phyloP scores from a whole-genome alignment of 2,113 vertebrate species.

The Amphiprion percula region DNA sequence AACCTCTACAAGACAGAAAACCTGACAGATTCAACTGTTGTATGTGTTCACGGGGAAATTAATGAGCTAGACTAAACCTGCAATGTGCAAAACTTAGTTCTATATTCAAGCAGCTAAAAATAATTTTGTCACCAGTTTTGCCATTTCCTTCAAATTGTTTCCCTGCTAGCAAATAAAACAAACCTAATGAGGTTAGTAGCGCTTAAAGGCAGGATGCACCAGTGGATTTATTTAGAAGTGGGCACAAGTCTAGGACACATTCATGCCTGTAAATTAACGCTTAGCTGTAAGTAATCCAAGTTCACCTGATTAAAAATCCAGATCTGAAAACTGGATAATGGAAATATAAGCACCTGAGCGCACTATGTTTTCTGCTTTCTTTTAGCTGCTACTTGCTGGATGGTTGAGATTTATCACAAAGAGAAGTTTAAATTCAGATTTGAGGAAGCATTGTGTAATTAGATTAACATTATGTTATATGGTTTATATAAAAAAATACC shows the following conservation, averaged over 20 bases:
- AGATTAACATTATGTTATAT: too few species aligned
- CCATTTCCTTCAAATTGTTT: too few species aligned
- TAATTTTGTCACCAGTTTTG: too few species aligned
- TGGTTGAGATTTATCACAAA: neutral
- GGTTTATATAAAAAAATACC: too few species aligned
- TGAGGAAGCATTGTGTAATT: too few species aligned
- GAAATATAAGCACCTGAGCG: constrained; percentile 1
- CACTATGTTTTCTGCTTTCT: neutral
- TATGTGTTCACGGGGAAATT: neutral
- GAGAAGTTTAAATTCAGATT: too few species aligned
- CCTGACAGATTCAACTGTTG: constrained; percentile 1
- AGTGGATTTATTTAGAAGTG: neutral
- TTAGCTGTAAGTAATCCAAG: constrained; percentile 34
- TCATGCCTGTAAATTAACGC: constrained; percentile 7
- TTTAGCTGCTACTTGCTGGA: neutral
- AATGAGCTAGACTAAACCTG: too few species aligned
- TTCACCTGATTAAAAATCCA: constrained; percentile 23
- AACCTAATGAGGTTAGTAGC: neutral
- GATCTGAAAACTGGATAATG: neutral
- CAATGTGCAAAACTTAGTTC: too few species aligned
- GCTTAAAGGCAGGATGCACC: neutral
- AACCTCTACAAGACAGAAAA: neutral
- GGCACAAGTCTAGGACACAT: neutral
- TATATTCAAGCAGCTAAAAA: too few species aligned
- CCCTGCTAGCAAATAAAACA: too few species aligned